phyloP scores from a whole-genome alignment of 2,797 vertebrate genomes.

The Smutsia temminckii region DNA sequence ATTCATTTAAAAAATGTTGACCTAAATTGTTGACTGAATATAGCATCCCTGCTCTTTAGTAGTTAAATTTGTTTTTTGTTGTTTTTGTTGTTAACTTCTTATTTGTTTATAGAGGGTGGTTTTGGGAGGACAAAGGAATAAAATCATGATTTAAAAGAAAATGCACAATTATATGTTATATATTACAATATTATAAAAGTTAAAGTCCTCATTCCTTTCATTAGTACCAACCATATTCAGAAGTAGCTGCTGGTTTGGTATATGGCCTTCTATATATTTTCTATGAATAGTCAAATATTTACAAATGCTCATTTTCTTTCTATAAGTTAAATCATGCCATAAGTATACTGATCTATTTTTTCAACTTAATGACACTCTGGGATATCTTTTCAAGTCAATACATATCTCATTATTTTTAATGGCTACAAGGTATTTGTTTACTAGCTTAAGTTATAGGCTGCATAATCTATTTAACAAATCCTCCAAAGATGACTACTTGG shows the following conservation, averaged over 20 bases:
- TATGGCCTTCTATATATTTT: neutral
- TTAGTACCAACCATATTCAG: neutral
- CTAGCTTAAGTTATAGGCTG: neutral
- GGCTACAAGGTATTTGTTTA: neutral
- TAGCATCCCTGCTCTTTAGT: neutral
- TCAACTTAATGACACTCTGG: neutral
- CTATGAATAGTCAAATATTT: neutral
- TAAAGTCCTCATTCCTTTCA: neutral
- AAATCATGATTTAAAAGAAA: neutral
- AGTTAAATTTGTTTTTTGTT: neutral
- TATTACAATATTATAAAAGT: neutral
- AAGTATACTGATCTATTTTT: neutral
- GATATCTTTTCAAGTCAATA: slow-evolving; percentile 45
- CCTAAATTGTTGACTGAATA: neutral
- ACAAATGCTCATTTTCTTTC: neutral
- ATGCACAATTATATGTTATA: neutral
- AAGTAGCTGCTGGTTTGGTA: neutral
- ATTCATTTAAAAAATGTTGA: slow-evolving; percentile 20
- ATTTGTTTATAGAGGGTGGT: neutral
- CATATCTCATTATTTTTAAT: slow-evolving; percentile 40
- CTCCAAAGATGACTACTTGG: slow-evolving; percentile 11
- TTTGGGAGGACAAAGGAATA: neutral
- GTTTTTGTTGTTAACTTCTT: neutral
- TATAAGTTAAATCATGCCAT: neutral
- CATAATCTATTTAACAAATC: slow-evolving; percentile 37